Evolutionary conservation across 2,113 vertebrate genomes (phyloP), one percentile per base, ranked within the genome.

Genomic region (Puffinus mauretanicus): DNA sequence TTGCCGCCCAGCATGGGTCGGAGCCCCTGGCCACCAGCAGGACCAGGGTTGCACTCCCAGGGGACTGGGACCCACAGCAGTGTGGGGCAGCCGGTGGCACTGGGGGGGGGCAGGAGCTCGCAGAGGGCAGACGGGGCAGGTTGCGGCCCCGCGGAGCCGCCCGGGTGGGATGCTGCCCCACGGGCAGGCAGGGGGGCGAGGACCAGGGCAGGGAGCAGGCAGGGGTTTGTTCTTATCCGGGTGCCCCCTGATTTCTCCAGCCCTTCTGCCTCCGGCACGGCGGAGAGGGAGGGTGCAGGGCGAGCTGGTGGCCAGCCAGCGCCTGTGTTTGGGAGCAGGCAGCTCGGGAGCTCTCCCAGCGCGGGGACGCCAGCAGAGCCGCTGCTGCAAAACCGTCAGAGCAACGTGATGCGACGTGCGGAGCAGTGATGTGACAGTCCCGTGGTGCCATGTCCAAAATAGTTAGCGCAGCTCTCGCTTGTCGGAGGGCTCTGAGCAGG

Each of bases 361-460:
- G 5, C 15, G 0, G 87, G 38, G 57, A 52, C 5, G 36, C 47
- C 83, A 69, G 49, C 73, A 38, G 88, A 90, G 82, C 76, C 0
- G 0, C 86, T 40, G 91, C 94, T 85, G 84, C 0, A n/a, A 70
- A 86, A 29, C 76, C 51, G 24, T 96, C 94, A 94, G 77, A 90
- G 78, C 90, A 94, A 92, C 72, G 83, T 96, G 82, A 96, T 34
- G 94, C 49, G 88, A 72, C 4, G 65, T 65, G 92, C 42, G 2
- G 90, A 72, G 90, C 2, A 4, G 62, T 25, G 92, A 94, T 88
- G 94, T 94, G 96, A 93, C 96, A 66, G 92, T 93, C 94, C 94
- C 88, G 90, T 94, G 94, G 95, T 93, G 92, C 88, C 54, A 51
- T 55, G 85, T 94, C 96, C 96, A 94, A 96, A 97, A 97, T 92